Percentiles rank a stretch among this genome's conserved stretches.
These are phyloP conservation scores for Sarcophaga rosellei DNA, from an alignment of 2,888 invertebrate genomes.

Conservation along the genomic window DNA sequence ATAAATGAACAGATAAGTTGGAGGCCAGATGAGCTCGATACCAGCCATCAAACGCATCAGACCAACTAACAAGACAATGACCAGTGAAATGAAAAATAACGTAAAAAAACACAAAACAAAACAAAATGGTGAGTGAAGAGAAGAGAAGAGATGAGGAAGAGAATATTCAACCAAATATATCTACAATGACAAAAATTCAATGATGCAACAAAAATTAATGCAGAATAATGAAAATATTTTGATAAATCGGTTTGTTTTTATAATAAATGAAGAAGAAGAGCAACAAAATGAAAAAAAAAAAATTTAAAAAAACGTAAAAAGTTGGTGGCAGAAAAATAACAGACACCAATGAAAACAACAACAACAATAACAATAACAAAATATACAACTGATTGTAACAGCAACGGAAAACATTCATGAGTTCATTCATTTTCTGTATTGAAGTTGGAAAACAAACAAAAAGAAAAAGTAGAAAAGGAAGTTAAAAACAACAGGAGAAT, in stretches of 20 bases:
- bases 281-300: neutral
- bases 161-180: slow-evolving; percentile 21
- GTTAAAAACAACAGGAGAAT: too few relatives aligned
- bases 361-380: neutral
- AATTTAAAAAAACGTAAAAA: neutral
- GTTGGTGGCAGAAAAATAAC: neutral
- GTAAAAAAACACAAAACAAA: neutral
- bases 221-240: slow-evolving; percentile 67
- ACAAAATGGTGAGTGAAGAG: neutral
- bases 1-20: slow-evolving; percentile 27
- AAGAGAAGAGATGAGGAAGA: neutral
- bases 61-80: slow-evolving; percentile 1
- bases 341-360: slow-evolving; percentile 1
- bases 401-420: neutral
- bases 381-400: neutral
- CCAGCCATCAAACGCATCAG: neutral
- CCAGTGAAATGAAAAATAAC: neutral
- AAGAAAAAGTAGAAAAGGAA: neutral
- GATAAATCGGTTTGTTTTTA: slow-evolving; percentile 64
- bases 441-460: neutral
- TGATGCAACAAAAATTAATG: slow-evolving; percentile 66
- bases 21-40: neutral
- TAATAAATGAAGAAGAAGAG: slow-evolving; percentile 33
- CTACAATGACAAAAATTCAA: slow-evolving; percentile 62
- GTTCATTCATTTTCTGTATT: slow-evolving; percentile 38